Conservation (phyloP, 2,113 vertebrate species). For the Corythornis madagascariensis region DNA sequence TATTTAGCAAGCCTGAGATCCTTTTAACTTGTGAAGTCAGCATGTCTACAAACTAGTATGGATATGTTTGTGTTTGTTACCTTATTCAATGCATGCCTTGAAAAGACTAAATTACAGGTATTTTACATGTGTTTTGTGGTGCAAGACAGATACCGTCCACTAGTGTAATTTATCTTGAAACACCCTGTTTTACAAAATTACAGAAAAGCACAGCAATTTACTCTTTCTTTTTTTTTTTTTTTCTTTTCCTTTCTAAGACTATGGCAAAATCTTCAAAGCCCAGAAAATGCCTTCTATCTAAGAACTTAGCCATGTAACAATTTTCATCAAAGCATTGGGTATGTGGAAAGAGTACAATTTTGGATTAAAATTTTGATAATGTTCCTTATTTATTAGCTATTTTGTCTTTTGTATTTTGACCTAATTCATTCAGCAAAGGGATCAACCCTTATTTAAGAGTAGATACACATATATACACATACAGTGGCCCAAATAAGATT, state of each 20-base stretch:
- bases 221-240: conserved; percentile 78
- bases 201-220: conserved; percentile 96
- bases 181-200: conserved; percentile 88
- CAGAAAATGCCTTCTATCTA: conserved; percentile 82
- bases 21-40: conserved; percentile 76
- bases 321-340: conserved; percentile 82
- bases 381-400: conserved; percentile 78
- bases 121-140: conserved; percentile 86
- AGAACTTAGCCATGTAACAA: conserved; percentile 81
- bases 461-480: conserved; percentile 60
- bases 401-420: conserved; percentile 82
- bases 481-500: conserved; percentile 77
- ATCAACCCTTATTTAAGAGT: conserved; percentile 71
- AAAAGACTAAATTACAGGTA: conserved; percentile 87
- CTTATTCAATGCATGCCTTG: conserved; percentile 75
- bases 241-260: conserved; percentile 74
- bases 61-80: conserved; percentile 82
- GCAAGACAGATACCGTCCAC: conserved; percentile 82
- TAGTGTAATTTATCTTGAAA: conserved; percentile 93
- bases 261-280: conserved; percentile 90
- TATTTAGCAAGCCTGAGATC: conserved; percentile 73
- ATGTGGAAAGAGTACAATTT: conserved; percentile 76
- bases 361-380: conserved; percentile 79
- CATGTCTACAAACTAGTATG: conserved; percentile 77
- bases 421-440: conserved; percentile 76